A percentile compares a stretch with the other conserved stretches of the same genome.
These are phyloP conservation scores for Frankliniella fusca DNA, from an alignment of 2,888 invertebrate species.

Conservation along the genomic window DNA sequence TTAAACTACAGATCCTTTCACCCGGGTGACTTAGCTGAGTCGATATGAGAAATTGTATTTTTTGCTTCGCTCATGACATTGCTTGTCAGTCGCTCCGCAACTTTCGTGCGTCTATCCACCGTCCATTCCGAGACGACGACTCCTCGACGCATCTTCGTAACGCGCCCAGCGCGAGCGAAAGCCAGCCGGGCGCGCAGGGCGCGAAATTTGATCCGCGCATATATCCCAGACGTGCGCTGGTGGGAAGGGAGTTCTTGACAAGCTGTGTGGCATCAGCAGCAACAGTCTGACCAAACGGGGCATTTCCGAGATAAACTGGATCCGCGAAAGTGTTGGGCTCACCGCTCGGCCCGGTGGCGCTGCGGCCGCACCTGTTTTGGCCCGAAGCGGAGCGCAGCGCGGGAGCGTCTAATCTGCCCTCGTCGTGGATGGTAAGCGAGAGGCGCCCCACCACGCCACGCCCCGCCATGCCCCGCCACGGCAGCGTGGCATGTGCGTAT, in stretches of 20 bases:
- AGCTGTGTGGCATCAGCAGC: too few relatives aligned
- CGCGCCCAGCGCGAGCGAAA: constrained; percentile 7
- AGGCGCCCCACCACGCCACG: too few relatives aligned
- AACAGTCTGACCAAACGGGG: background rate
- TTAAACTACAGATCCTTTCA: too few relatives aligned
- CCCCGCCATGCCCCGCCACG: background rate
- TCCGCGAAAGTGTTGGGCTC: background rate
- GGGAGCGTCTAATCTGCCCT: too few relatives aligned
- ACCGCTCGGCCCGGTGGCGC: background rate
- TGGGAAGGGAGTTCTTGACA: too few relatives aligned
- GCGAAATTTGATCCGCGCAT: constrained; percentile 19
- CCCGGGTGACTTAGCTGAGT: too few relatives aligned
- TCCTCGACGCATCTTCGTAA: background rate
- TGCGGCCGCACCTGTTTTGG: background rate
- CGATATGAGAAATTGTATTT: too few relatives aligned
- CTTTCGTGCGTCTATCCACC: background rate
- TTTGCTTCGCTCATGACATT: too few relatives aligned
- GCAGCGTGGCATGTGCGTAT: background rate
- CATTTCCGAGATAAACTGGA: background rate
- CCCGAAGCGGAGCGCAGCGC: too few relatives aligned
- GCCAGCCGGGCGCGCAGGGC: background rate
- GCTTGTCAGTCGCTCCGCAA: too few relatives aligned
- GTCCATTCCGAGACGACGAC: background rate
- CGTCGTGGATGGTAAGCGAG: too few relatives aligned
- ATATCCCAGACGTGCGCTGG: background rate